Evolutionary conservation across 2,113 vertebrate genomes (phyloP).

Genomic region (Urocitellus parryii): DNA sequence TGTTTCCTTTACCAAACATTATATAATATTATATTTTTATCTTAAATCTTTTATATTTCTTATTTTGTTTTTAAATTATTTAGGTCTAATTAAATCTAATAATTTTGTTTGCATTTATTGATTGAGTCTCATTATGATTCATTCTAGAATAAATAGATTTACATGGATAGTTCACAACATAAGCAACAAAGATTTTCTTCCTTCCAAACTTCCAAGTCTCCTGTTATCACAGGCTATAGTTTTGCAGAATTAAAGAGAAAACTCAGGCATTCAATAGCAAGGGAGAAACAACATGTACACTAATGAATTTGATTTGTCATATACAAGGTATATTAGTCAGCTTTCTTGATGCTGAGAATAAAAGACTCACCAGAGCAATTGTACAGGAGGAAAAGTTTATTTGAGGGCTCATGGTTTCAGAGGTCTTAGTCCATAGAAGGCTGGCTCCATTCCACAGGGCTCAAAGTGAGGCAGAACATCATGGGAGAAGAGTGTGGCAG

Average conservation of each 20-base stretch:
- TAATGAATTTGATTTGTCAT: not conserved
- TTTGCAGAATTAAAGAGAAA: conserved; percentile 5
- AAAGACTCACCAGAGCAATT: no score
- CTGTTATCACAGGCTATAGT: not conserved
- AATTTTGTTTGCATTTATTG: not conserved
- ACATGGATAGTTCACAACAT: not conserved
- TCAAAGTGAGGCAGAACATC: no score
- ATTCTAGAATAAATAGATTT: not conserved
- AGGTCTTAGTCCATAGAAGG: no score
- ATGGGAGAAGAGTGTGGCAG: no score
- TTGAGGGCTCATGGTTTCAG: no score
- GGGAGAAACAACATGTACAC: not conserved
- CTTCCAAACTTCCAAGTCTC: not conserved
- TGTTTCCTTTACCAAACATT: not conserved
- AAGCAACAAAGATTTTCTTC: not conserved
- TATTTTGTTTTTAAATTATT: not conserved
- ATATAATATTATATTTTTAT: not conserved
- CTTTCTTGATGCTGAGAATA: no score
- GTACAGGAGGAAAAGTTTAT: no score
- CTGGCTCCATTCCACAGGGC: no score
- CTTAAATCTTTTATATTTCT: not conserved
- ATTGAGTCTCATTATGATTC: not conserved
- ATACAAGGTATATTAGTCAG: no score
- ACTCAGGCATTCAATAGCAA: not conserved
- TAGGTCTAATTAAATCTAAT: conserved; percentile 4